Percentiles rank a stretch among this genome's conserved stretches.
These are phyloP conservation scores for Standfussiana lucernea DNA, from an alignment of 2,888 invertebrate genomes.

Conservation along the genomic window DNA sequence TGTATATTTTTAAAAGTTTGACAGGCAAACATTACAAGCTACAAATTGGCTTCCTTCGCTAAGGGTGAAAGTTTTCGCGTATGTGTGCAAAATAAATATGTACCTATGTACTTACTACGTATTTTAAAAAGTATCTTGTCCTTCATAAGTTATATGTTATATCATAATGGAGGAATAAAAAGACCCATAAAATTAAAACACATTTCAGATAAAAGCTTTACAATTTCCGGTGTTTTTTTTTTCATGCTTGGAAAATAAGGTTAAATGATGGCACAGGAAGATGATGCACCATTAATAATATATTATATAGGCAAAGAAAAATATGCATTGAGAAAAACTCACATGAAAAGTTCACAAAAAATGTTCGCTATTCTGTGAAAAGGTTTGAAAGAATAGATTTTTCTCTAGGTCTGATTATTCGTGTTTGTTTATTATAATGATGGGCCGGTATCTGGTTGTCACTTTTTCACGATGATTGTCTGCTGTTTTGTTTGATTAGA, in stretches of 20 bases:
- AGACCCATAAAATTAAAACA: slow-evolving; percentile 3
- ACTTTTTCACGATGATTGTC: neutral
- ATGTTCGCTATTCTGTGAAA: neutral
- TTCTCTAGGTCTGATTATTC: neutral
- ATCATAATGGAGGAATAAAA: neutral
- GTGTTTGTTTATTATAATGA: neutral
- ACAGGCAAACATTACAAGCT: slow-evolving; percentile 29
- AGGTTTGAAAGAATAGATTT: neutral
- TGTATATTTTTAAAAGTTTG: slow-evolving; percentile 41
- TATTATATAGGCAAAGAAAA: neutral
- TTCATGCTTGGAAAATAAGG: neutral
- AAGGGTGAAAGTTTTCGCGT: slow-evolving; percentile 18
- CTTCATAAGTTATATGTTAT: neutral
- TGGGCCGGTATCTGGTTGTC: neutral
- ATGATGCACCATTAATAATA: neutral
- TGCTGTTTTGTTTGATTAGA: neutral
- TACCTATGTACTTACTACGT: no score
- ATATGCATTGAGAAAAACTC: neutral
- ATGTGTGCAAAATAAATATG: neutral
- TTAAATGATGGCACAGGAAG: neutral
- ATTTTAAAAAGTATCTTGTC: neutral
- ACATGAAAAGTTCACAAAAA: neutral
- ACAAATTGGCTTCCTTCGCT: slow-evolving; percentile 19
- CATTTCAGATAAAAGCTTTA: slow-evolving; percentile 23
- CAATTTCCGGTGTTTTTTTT: slow-evolving; percentile 6